Conservation (phyloP, 1,140 invertebrate species). For the Anagrus nilaparvatae region DNA sequence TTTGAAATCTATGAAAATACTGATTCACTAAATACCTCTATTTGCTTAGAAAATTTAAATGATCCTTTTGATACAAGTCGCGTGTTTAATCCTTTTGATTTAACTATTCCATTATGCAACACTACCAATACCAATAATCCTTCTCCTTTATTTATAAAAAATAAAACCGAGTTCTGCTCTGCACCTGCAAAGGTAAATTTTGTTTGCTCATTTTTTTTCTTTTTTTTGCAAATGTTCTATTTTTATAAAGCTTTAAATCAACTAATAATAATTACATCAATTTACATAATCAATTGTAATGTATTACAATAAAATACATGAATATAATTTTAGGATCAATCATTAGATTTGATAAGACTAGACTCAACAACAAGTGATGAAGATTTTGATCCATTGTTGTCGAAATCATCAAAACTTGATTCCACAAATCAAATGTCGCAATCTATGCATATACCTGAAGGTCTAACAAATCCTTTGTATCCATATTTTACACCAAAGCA, state of each 20-base stretch:
- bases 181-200: constrained; percentile 34
- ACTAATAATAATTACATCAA: too few relatives aligned
- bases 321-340: constrained; percentile 14
- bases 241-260: constrained; percentile 8
- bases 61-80: constrained; percentile 34
- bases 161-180: constrained; percentile 27
- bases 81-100: constrained; percentile 23
- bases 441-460: constrained; percentile 37
- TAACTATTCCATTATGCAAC: constrained; percentile 20
- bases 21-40: background rate
- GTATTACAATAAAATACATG: too few relatives aligned
- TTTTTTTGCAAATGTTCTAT: constrained; percentile 3
- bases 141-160: constrained; percentile 24
- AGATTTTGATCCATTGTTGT: constrained; percentile 51
- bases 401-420: constrained; percentile 25
- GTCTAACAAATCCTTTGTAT: constrained; percentile 50
- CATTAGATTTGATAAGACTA: constrained; percentile 45
- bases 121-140: constrained; percentile 18
- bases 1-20: constrained; percentile 9
- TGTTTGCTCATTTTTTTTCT: constrained; percentile 23
- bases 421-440: constrained; percentile 36
- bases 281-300: too few relatives aligned
- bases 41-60: constrained; percentile 3
- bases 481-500: constrained; percentile 44
- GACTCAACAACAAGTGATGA: constrained; percentile 49